phyloP scores from a whole-genome alignment of 2,797 vertebrate genomes.

The Fringilla coelebs region DNA sequence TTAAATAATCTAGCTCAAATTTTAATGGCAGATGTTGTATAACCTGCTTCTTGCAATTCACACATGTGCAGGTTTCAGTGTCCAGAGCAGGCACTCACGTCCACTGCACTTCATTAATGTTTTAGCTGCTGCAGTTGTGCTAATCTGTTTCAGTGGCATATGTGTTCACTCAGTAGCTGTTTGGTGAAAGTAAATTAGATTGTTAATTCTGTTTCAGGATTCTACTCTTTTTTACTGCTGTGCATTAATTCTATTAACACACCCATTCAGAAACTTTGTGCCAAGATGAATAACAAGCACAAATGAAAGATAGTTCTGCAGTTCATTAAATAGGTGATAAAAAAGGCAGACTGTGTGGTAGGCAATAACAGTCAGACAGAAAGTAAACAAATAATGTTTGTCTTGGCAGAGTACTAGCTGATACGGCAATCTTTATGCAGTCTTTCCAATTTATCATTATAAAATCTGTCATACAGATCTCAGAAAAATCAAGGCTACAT shows the following conservation, averaged over 20 bases:
- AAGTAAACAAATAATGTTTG: conserved; percentile 6
- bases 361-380: neutral
- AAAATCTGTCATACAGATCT: neutral
- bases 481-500: neutral
- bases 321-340: conserved; percentile 32
- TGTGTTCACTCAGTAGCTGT: neutral
- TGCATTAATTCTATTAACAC: conserved; percentile 26
- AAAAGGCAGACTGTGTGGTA: neutral
- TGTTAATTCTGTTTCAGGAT: neutral
- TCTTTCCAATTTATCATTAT: neutral
- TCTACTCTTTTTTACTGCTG: neutral
- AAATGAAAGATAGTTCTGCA: neutral
- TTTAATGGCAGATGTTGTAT: neutral
- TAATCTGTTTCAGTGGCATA: neutral
- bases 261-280: neutral
- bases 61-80: neutral
- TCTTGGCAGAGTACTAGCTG: neutral
- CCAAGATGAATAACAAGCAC: neutral
- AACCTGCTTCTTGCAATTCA: neutral
- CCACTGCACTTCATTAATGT: neutral
- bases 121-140: neutral
- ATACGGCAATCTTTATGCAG: neutral
- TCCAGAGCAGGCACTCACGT: neutral
- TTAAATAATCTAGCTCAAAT: neutral
- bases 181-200: conserved; percentile 32